Evolutionary conservation across 2,888 invertebrate species (phyloP).

Genomic region (Eristalinus aeneus): DNA sequence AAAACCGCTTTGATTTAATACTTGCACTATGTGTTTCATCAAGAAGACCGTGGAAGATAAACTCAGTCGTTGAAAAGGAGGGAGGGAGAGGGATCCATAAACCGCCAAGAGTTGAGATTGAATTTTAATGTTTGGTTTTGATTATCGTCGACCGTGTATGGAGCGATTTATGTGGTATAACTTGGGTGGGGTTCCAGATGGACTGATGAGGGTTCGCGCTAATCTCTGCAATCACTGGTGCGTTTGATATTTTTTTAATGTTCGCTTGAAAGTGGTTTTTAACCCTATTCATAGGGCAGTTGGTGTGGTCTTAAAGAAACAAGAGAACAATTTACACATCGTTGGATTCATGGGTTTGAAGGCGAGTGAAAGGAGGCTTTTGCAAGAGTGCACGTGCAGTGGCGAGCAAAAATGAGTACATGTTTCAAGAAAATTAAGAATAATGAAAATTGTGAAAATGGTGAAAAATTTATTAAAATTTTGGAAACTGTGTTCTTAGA

Average conservation of each 20-base stretch:
- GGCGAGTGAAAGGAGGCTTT: too few species aligned
- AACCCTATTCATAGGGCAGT: too few species aligned
- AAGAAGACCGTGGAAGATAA: background rate
- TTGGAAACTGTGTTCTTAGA: too few species aligned
- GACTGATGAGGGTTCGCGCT: background rate
- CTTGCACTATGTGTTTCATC: background rate
- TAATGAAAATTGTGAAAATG: too few species aligned
- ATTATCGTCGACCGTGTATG: background rate
- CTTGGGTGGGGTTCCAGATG: background rate
- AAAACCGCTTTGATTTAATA: constrained; percentile 5
- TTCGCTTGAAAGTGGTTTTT: too few species aligned
- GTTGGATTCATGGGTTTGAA: too few species aligned
- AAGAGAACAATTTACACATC: too few species aligned
- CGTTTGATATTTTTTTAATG: background rate
- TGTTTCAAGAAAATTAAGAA: too few species aligned
- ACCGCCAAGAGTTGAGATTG: constrained; percentile 29
- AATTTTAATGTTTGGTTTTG: constrained; percentile 46
- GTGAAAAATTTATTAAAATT: too few species aligned
- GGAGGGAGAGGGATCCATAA: constrained; percentile 35
- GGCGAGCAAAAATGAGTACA: too few species aligned
- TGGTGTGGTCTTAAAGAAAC: too few species aligned
- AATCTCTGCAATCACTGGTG: background rate
- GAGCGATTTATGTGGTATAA: background rate
- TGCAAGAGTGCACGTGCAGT: too few species aligned
- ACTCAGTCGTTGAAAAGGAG: background rate